A percentile compares a stretch with the other conserved stretches of the same genome.
phyloP scores from a whole-genome alignment of 2,888 invertebrate genomes.

The Macaria liturata region DNA sequence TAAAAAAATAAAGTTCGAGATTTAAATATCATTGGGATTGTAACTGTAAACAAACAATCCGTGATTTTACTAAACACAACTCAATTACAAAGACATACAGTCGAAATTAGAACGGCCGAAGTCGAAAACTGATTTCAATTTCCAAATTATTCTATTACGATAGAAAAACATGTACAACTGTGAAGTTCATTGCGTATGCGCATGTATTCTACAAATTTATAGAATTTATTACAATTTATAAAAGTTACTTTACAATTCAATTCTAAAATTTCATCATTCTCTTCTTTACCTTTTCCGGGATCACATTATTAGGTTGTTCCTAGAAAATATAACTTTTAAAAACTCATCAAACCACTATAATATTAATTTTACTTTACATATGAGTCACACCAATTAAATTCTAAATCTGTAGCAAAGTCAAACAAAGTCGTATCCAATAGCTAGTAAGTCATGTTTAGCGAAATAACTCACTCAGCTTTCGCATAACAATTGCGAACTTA shows the following conservation, averaged over 20 bases:
- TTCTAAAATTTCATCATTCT: too few species aligned
- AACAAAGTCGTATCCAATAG: slow-evolving; percentile 1
- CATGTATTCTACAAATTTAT: slow-evolving; percentile 10
- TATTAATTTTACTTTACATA: too few species aligned
- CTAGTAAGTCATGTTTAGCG: not conserved
- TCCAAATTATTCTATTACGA: slow-evolving; percentile 22
- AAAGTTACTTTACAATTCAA: too few species aligned
- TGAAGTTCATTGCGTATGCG: slow-evolving; percentile 16
- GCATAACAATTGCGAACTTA: slow-evolving; percentile 2
- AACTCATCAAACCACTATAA: too few species aligned
- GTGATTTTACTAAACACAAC: not conserved
- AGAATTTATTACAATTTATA: not conserved
- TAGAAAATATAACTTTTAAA: too few species aligned
- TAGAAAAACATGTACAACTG: slow-evolving; percentile 7
- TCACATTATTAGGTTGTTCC: too few species aligned
- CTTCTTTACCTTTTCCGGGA: too few species aligned
- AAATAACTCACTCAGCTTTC: slow-evolving; percentile 12
- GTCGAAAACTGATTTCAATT: slow-evolving; percentile 11
- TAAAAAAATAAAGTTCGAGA: slow-evolving; percentile 55
- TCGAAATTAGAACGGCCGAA: not conserved
- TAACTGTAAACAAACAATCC: slow-evolving; percentile 8
- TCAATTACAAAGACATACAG: not conserved
- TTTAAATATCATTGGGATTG: slow-evolving; percentile 54
- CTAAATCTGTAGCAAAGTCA: too few species aligned
- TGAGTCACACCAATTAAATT: too few species aligned